Base-by-base conservation (phyloP, 2,797 vertebrate genomes). In the Phalloptychus januarius region DNA sequence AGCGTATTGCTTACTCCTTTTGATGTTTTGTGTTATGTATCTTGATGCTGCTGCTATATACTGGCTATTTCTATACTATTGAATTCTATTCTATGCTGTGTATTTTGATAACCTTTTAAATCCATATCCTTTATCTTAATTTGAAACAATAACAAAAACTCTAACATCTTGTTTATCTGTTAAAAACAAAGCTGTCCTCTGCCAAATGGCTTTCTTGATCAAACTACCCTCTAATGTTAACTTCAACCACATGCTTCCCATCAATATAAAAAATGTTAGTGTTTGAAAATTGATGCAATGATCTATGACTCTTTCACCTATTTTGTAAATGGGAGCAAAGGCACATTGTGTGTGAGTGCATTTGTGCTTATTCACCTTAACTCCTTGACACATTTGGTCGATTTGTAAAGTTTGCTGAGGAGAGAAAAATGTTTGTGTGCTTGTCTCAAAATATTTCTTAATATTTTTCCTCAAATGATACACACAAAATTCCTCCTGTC, bases 401-500 rank as follows among this genome's bases (percentile, higher is more conserved):
- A 70, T 12, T 12, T 25, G 7, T 13, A 42, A 25, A n/a, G 15
- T 70, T 44, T 15, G 13, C 15, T 71, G 18, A 71, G 28, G 16
- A 71, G 70, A 46, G 44, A 71, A 4, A 71, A 18, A 23, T 44
- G 38, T 31, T 45, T 45, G 7, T 7, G 10, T 16, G 16, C 28
- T 25, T 45, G n/a, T 46, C 16, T 28, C 1, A 2, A 28, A 1
- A 28, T 31, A n/a, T 10, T 16, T 16, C 25, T 46, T 18, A 0
- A 16, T 45, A 3, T 46, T 54, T 38, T 54, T 2, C 65, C 25
- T 70, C 67, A 23, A 40, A 31, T 25, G 36, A 25, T 58, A 40
- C 33, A 42, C 72, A 72, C 52, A 63, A 67, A 71, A 75, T 7
- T 31, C 31, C 45, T 70, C 23, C 31, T 12, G 71, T 70, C 80